A percentile compares a stretch with the other conserved stretches of the same genome.
These are phyloP conservation scores for Aphidius ervi DNA, from an alignment of 1,140 invertebrate species.

Conservation along the genomic window DNA sequence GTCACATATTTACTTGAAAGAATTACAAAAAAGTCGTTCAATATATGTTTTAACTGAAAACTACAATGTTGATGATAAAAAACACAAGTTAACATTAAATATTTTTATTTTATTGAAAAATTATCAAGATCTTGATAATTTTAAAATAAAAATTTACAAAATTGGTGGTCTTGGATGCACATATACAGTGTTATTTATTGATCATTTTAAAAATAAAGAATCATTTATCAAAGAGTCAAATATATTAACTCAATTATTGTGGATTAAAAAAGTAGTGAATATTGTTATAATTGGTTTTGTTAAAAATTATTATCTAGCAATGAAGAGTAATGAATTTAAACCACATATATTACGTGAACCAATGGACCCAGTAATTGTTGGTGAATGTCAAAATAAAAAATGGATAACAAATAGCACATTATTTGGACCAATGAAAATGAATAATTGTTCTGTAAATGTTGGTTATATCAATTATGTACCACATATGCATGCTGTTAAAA, in stretches of 20 bases:
- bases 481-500: conserved; percentile 14
- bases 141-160: conserved; percentile 11
- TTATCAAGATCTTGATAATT: conserved; percentile 18
- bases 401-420: conserved; percentile 13
- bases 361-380: conserved; percentile 24
- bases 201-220: conserved; percentile 21
- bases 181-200: conserved; percentile 26
- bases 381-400: conserved; percentile 23
- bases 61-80: not conserved
- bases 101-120: conserved; percentile 31
- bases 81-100: conserved; percentile 9
- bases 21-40: conserved; percentile 10
- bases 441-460: conserved; percentile 26
- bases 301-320: conserved; percentile 23
- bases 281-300: conserved; percentile 32
- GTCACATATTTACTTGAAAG: conserved; percentile 15
- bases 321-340: conserved; percentile 28
- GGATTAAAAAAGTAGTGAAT: conserved; percentile 28
- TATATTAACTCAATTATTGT: conserved; percentile 25
- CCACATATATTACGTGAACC: conserved; percentile 21
- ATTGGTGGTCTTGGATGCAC: conserved; percentile 33
- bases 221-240: conserved; percentile 27
- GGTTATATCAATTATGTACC: conserved; percentile 31
- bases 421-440: conserved; percentile 16
- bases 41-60: conserved; percentile 21